Evolutionary conservation across 1,140 invertebrate species (phyloP).

Genomic region (Pseudomyrmex dendroicus): DNA sequence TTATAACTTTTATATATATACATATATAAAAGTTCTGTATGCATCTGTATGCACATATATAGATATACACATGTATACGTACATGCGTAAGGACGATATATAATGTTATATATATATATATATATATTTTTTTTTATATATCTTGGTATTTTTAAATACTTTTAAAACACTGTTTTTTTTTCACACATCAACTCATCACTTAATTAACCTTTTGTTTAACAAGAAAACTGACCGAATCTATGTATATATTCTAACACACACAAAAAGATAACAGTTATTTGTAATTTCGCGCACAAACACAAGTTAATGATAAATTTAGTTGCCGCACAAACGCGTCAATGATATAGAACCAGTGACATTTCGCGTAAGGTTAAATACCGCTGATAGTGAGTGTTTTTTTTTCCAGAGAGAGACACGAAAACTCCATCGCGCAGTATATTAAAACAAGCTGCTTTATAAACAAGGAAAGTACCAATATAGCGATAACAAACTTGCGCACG

Average conservation of each 20-base stretch:
- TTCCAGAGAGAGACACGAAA: too few species aligned
- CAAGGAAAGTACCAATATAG: not conserved
- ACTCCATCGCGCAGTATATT: conserved; percentile 1
- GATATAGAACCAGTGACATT: not conserved
- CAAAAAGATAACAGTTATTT: not conserved
- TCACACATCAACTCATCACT: too few species aligned
- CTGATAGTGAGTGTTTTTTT: conserved; percentile 17
- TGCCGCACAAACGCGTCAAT: not conserved
- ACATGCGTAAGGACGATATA: too few species aligned
- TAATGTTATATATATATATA: too few species aligned
- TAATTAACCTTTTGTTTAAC: not conserved
- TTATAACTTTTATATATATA: too few species aligned
- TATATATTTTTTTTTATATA: too few species aligned
- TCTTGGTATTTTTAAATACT: too few species aligned
- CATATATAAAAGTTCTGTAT: too few species aligned
- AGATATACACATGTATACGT: too few species aligned
- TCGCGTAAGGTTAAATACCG: conserved; percentile 3
- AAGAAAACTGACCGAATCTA: not conserved
- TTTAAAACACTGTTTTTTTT: too few species aligned
- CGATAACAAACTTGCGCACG: conserved; percentile 6
- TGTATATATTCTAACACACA: not conserved
- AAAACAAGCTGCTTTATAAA: not conserved
- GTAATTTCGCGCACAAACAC: not conserved
- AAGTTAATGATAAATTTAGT: conserved; percentile 2
- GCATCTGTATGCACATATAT: too few species aligned